These are phyloP conservation scores for Sylvia borin DNA, from an alignment of 2,797 vertebrate species.

Conservation along the genomic window DNA sequence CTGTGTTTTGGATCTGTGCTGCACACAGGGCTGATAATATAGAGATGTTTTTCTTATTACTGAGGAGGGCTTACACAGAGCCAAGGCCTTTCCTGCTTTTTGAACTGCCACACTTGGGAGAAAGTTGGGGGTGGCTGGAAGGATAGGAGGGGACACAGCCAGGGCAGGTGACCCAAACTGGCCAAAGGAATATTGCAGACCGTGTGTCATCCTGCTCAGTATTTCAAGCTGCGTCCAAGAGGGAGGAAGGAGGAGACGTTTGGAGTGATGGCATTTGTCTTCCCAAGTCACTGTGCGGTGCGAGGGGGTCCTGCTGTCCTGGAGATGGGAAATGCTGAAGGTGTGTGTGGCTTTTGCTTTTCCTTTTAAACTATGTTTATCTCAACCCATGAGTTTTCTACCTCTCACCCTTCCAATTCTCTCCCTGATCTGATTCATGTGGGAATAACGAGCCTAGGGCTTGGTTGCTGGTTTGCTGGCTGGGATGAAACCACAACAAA, in stretches of 20 bases:
- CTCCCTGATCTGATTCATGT: accelerated
- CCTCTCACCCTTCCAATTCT: not conserved
- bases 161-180: not conserved
- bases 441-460: not conserved
- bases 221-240: not conserved
- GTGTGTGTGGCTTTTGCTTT: not conserved
- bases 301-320: not conserved
- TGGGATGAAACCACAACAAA: not conserved
- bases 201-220: not conserved
- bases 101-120: accelerated
- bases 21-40: too few species aligned
- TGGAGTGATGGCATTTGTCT: not conserved
- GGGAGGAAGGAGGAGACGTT: not conserved
- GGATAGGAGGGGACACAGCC: not conserved
- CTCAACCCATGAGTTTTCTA: not conserved
- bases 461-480: not conserved
- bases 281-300: too few species aligned
- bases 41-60: not conserved
- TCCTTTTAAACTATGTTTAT: not conserved
- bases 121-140: not conserved
- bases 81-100: not conserved
- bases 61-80: not conserved
- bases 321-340: not conserved
- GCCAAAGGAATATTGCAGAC: not conserved
- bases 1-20: not conserved